Conservation (phyloP, 2,113 vertebrate genomes). For the Lagopus muta region DNA sequence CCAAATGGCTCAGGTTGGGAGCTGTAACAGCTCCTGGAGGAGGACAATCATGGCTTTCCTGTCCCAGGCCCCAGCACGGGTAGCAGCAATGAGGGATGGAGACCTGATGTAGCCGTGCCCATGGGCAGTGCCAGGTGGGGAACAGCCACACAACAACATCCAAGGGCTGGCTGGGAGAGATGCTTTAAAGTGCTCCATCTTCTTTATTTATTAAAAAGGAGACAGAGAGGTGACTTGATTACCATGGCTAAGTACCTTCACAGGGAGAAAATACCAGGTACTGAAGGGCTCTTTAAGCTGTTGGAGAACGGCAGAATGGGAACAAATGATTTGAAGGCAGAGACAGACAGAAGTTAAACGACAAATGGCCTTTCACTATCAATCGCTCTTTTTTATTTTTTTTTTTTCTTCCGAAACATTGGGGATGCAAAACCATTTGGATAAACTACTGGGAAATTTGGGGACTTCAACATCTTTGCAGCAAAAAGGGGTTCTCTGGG, state of each 20-base stretch:
- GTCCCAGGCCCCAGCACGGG: not conserved
- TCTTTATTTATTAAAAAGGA: conserved; percentile 67
- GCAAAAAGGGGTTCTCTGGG: not conserved
- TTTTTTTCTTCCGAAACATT: not conserved
- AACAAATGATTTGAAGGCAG: conserved; percentile 10
- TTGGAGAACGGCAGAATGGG: conserved; percentile 29
- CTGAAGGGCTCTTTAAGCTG: conserved; percentile 49
- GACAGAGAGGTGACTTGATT: conserved; percentile 65
- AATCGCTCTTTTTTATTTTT: no score
- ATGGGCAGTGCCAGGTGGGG: not conserved
- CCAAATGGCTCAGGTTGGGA: conserved; percentile 9
- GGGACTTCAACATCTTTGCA: not conserved
- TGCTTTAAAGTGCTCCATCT: conserved; percentile 24
- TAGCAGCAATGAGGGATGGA: not conserved
- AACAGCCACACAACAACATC: not conserved
- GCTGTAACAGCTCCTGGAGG: not conserved
- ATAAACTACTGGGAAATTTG: not conserved
- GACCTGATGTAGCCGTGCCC: not conserved
- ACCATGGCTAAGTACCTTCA: conserved; percentile 60
- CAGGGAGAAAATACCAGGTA: conserved; percentile 39
- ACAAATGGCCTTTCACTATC: not conserved
- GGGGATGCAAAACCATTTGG: not conserved
- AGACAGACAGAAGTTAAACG: not conserved
- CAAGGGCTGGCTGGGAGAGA: not conserved
- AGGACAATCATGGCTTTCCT: not conserved